Conservation (phyloP, 2,797 vertebrate species). For the Dromococcyx pavoninus region DNA sequence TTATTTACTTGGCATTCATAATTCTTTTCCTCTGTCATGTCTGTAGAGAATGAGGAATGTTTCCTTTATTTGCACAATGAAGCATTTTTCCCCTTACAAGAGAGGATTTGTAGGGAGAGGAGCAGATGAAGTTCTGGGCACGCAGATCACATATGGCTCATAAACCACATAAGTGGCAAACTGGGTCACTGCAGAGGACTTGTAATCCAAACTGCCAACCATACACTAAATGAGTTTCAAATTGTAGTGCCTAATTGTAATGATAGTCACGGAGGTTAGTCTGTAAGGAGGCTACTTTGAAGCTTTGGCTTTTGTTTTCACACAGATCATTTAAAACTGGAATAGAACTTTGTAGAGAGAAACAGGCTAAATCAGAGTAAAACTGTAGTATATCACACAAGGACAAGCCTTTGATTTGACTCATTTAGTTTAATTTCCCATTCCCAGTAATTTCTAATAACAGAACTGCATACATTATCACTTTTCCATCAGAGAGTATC, state of each 20-base stretch:
- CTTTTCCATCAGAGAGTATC: neutral
- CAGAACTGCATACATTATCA: neutral
- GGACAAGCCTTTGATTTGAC: neutral
- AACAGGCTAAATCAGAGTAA: neutral
- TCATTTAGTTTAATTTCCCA: neutral
- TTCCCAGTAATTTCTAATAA: neutral
- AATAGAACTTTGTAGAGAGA: neutral
- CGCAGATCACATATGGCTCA: neutral
- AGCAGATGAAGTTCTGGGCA: constrained; percentile 27
- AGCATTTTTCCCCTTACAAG: constrained; percentile 8
- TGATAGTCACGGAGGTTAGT: neutral
- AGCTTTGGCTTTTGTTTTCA: neutral
- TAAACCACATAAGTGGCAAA: constrained; percentile 27
- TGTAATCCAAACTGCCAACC: too few species aligned
- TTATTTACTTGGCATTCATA: neutral
- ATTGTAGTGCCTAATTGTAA: constrained; percentile 1
- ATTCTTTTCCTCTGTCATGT: neutral
- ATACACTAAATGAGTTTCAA: constrained; percentile 5
- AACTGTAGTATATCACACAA: neutral
- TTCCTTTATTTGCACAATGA: constrained; percentile 12
- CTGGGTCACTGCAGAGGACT: constrained; percentile 20
- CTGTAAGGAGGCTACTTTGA: neutral
- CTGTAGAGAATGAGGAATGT: constrained; percentile 5
- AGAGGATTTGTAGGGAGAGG: constrained; percentile 13
- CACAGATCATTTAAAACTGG: neutral